phyloP scores from a whole-genome alignment of 35 echinoderm and acorn worm genomes.

The Anneissia japonica region DNA sequence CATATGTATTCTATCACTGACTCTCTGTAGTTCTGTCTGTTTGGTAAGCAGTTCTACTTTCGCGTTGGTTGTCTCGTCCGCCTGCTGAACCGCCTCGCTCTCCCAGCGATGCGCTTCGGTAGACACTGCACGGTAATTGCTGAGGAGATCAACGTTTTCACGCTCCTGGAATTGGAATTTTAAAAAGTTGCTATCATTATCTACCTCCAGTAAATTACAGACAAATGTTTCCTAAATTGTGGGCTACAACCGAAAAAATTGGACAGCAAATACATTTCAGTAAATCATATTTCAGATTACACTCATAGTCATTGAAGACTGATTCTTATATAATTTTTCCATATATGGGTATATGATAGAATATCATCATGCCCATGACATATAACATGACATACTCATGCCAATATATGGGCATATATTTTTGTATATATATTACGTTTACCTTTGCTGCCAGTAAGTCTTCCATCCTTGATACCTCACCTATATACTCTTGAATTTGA shows the following conservation, averaged over 20 bases:
- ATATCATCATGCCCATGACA: neutral
- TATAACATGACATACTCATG: too few species aligned
- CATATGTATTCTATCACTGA: slow-evolving; percentile 23
- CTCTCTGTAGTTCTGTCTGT: slow-evolving; percentile 53
- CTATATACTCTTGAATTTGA: slow-evolving; percentile 85
- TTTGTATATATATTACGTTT: neutral
- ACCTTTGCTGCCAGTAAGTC: slow-evolving; percentile 84
- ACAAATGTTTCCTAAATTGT: neutral
- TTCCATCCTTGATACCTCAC: slow-evolving; percentile 86
- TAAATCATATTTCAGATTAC: too few species aligned
- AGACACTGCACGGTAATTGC: slow-evolving; percentile 71
- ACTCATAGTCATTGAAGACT: too few species aligned
- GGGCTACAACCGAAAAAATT: neutral
- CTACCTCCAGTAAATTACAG: too few species aligned
- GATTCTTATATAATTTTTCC: too few species aligned
- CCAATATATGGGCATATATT: too few species aligned
- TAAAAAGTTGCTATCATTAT: too few species aligned
- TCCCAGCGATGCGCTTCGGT: slow-evolving; percentile 83
- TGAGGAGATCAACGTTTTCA: slow-evolving; percentile 80
- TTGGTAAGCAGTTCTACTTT: slow-evolving; percentile 75
- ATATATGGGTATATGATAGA: neutral
- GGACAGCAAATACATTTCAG: too few species aligned
- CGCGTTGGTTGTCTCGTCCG: slow-evolving; percentile 33
- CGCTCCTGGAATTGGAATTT: slow-evolving; percentile 41
- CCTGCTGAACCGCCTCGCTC: slow-evolving; percentile 60